Conservation (phyloP, 1,140 invertebrate species). For the Musca domestica region DNA sequence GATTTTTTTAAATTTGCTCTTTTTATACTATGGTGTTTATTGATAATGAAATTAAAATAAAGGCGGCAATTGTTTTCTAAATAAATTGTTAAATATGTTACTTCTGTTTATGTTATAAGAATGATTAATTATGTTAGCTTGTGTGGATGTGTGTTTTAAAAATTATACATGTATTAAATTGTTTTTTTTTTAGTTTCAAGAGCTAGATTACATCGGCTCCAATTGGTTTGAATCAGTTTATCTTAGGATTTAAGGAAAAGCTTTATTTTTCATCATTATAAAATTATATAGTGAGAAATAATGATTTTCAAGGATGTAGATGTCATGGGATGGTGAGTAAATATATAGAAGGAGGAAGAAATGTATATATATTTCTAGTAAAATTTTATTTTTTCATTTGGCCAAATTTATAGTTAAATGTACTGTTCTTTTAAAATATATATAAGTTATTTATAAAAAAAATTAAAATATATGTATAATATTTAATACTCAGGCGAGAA, state of each 20-base stretch:
- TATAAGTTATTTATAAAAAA: constrained; percentile 11
- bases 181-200: not conserved
- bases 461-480: constrained; percentile 3
- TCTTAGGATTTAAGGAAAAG: constrained; percentile 13
- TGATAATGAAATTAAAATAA: too few relatives aligned
- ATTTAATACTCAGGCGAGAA: constrained; percentile 5
- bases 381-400: constrained; percentile 19
- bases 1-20: too few relatives aligned
- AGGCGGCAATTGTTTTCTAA: too few relatives aligned
- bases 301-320: too few relatives aligned
- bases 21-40: too few relatives aligned
- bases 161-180: not conserved
- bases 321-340: too few relatives aligned
- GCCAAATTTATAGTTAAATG: constrained; percentile 9
- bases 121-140: too few relatives aligned
- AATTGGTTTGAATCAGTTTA: not conserved
- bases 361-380: not conserved
- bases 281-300: constrained; percentile 2
- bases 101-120: too few relatives aligned
- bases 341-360: too few relatives aligned
- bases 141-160: not conserved
- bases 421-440: not conserved
- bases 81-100: too few relatives aligned
- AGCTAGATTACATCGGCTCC: not conserved
- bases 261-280: not conserved